Evolutionary conservation across 2,113 vertebrate genomes (phyloP), one percentile per base, ranked within the genome.

Genomic region (Phrynocephalus versicolor): DNA sequence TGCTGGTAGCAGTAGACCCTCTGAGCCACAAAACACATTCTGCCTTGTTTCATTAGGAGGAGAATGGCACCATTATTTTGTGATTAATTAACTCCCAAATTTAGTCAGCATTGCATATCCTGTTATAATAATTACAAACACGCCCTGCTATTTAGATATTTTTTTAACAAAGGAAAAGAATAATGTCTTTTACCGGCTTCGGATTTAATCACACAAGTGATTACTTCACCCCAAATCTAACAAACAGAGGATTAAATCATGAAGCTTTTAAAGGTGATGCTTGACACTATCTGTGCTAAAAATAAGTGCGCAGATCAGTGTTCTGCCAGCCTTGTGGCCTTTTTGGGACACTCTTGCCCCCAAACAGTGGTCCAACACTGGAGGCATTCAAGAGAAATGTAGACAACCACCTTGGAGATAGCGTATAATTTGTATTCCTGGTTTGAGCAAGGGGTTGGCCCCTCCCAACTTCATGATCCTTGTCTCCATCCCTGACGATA

Each of bases 21-120:
- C 85, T 8, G 41, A 92, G 86, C 75, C 79, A 92, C 79, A 93
- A 94, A 96, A 95, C 86, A 85, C 79, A 81, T 91, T 92, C 67
- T 79, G 60, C 91, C 84, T 92, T 81, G 83, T 94, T 94, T 93
- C 92, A 87, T 92, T 95, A 93, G 89, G 88, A 83, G 82, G 92
- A 95, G 84, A 95, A 93, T 87, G 70, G 45, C 80, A 93, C 67
- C 88, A 90, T 94, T 90, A 94, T 94, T 96, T 92, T 92, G 83
- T 93, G 89, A 94, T 95, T 95, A 94, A 94, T 91, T 91, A 94
- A 87, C 89, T 93, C 91, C 88, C 94, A 91, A 88, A 79, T 94
- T 91, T 92, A 94, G 84, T 90, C 88, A 91, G 92, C 92, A 92
- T 95, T 95, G 25, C 25, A 80, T 84, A 79, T 92, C 79, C 84